Conservation (phyloP, 1,140 invertebrate genomes). For the Onthophagus taurus region DNA sequence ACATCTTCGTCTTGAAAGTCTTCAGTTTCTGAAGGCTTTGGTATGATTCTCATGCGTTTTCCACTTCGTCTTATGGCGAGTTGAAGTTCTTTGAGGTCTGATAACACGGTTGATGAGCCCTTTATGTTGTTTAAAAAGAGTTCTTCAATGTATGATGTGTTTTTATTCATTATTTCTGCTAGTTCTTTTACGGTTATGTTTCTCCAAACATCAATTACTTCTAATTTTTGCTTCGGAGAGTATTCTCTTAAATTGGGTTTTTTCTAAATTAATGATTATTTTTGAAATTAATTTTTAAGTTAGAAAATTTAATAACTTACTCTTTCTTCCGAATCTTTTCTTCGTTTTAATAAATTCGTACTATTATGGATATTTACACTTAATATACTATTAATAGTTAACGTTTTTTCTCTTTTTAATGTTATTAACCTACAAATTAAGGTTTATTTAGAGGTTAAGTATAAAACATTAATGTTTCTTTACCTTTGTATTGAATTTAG, state of each 20-base stretch:
- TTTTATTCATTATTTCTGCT: slow-evolving; percentile 47
- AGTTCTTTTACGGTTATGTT: slow-evolving; percentile 70
- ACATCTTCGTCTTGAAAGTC: slow-evolving; percentile 26
- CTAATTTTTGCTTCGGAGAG: slow-evolving; percentile 40
- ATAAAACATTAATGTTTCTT: no score
- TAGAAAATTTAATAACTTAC: background rate
- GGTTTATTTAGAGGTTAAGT: no score
- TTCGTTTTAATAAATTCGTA: background rate
- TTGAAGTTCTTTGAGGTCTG: slow-evolving; percentile 29
- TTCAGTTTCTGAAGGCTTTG: slow-evolving; percentile 24
- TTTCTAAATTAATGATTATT: slow-evolving; percentile 42
- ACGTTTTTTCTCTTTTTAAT: no score
- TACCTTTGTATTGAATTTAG: no score
- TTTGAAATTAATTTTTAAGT: background rate
- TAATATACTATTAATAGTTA: no score
- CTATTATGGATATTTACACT: slow-evolving; percentile 6
- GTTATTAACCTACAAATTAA: no score
- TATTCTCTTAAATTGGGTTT: slow-evolving; percentile 41
- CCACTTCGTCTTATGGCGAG: slow-evolving; percentile 23
- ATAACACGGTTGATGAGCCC: slow-evolving; percentile 23
- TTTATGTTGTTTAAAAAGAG: slow-evolving; percentile 30
- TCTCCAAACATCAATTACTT: slow-evolving; percentile 59
- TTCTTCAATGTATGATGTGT: slow-evolving; percentile 34
- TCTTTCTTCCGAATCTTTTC: slow-evolving; percentile 12
- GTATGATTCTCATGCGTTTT: slow-evolving; percentile 29